Percentiles rank a stretch among this genome's conserved stretches.
Evolutionary conservation across 2,888 invertebrate genomes (phyloP).

Genomic region (Ophion ellenae): DNA sequence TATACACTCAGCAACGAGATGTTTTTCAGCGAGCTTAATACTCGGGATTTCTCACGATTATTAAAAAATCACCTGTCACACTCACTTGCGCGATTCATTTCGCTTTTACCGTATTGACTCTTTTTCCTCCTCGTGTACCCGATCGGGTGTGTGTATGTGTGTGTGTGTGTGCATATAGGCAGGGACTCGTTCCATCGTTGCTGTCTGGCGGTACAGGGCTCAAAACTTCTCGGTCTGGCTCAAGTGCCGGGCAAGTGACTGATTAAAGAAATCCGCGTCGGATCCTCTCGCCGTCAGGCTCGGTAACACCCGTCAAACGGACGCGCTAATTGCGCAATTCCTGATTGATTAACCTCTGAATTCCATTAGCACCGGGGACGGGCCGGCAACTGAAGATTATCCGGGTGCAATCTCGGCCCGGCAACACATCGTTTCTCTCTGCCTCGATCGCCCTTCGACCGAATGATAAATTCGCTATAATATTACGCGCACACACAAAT

Average conservation of each 20-base stretch:
- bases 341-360: conserved; percentile 79
- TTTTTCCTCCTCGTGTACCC: conserved; percentile 26
- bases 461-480: conserved; percentile 60
- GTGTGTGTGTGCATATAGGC: background rate
- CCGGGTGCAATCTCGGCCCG: conserved; percentile 67
- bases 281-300: conserved; percentile 71
- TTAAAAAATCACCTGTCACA: conserved; percentile 77
- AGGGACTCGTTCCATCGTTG: conserved; percentile 59
- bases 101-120: conserved; percentile 70
- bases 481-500: conserved; percentile 11
- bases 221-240: conserved; percentile 34
- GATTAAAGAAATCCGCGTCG: conserved; percentile 80
- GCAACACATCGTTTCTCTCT: conserved; percentile 32
- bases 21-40: conserved; percentile 7
- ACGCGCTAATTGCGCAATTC: conserved; percentile 77
- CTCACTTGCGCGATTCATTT: conserved; percentile 79
- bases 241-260: conserved; percentile 74
- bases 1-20: background rate
- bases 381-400: conserved; percentile 62
- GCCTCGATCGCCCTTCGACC: conserved; percentile 40
- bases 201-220: conserved; percentile 18
- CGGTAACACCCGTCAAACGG: conserved; percentile 77
- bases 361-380: conserved; percentile 65
- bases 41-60: conserved; percentile 65
- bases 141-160: conserved; percentile 43